Evolutionary conservation across 1,140 invertebrate genomes (phyloP), one percentile per base, ranked within the genome.

Genomic region (Aradophagus sp.): DNA sequence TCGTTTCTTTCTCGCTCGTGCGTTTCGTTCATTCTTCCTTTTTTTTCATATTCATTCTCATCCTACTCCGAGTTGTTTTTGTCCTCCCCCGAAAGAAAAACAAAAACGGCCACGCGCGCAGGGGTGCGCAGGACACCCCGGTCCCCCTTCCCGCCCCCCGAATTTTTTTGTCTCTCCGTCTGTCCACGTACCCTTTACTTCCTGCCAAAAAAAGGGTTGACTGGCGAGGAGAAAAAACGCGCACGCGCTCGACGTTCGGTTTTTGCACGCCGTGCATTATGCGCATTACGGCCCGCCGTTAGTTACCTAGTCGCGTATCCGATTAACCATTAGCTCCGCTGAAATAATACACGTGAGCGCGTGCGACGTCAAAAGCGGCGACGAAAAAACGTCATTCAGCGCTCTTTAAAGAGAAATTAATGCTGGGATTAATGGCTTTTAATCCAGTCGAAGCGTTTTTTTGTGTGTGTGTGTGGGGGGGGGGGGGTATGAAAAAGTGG

Each of bases 171-270:
- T n/a, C n/a, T n/a, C n/a, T n/a, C n/a, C n/a, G n/a, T n/a, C n/a
- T 65, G 34, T 5, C 38, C 35, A 13, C 13, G 17, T 61, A 12
- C 59, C 52, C 48, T 59, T 58, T 56, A 70, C 67, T 71, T 71
- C 68, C 68, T 65, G 68, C 38, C 39, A 13, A 63, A 63, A 71
- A 63, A 71, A 71, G 68, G 61, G 68, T 71, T 71, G 55, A 50
- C 14, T 19, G 66, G 45, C 27, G 36, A 27, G 34, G 47, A 35
- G 41, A 59, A 63, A 53, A 45, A 62, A 11, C 15, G 26, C 14
- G 12, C 42, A 15, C 26, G 17, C 31, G 41, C n/a, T 34, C 15
- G 34, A 8, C n/a, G 42, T 58, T 14, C 41, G 26, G 48, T 72
- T 72, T 72, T 61, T 34, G 45, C 45, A 38, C 5, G 44, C 31